Conservation (phyloP, 2,888 invertebrate genomes). For the Mythimna lalbum region DNA sequence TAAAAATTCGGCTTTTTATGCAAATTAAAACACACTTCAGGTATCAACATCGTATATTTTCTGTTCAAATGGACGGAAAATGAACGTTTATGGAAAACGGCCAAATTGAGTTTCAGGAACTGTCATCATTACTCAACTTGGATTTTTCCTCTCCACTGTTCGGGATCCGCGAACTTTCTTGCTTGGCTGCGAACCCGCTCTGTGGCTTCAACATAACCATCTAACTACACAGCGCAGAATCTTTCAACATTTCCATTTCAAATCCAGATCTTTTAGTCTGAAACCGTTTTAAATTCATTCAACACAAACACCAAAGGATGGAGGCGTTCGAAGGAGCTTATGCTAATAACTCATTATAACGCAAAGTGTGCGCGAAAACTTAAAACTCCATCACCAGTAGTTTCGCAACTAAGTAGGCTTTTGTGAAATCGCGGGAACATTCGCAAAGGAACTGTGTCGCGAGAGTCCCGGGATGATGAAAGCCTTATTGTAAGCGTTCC, state of each 20-base stretch:
- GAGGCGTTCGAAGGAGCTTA: constrained; percentile 46
- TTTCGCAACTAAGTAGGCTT: constrained; percentile 55
- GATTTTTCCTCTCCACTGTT: constrained; percentile 50
- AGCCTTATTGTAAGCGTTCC: constrained; percentile 43
- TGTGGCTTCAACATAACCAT: background rate
- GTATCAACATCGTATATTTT: constrained; percentile 51
- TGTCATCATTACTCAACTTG: constrained; percentile 61
- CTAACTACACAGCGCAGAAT: constrained; percentile 18
- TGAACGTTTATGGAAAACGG: constrained; percentile 59
- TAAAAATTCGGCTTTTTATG: constrained; percentile 17
- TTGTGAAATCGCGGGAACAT: constrained; percentile 51
- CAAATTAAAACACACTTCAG: constrained; percentile 49
- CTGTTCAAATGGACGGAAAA: constrained; percentile 40
- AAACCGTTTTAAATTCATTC: constrained; percentile 54
- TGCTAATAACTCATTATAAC: constrained; percentile 62
- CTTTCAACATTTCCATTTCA: constrained; percentile 35
- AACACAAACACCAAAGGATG: constrained; percentile 44
- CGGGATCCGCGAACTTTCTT: constrained; percentile 28
- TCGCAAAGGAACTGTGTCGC: constrained; percentile 60
- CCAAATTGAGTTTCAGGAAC: constrained; percentile 60
- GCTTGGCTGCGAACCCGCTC: constrained; percentile 7
- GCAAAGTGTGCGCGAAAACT: constrained; percentile 58
- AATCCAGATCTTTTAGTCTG: constrained; percentile 45
- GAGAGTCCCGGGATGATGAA: constrained; percentile 43
- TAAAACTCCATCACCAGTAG: constrained; percentile 58